phyloP scores from a whole-genome alignment of 2,888 invertebrate genomes.

The Teleiodes luculella region DNA sequence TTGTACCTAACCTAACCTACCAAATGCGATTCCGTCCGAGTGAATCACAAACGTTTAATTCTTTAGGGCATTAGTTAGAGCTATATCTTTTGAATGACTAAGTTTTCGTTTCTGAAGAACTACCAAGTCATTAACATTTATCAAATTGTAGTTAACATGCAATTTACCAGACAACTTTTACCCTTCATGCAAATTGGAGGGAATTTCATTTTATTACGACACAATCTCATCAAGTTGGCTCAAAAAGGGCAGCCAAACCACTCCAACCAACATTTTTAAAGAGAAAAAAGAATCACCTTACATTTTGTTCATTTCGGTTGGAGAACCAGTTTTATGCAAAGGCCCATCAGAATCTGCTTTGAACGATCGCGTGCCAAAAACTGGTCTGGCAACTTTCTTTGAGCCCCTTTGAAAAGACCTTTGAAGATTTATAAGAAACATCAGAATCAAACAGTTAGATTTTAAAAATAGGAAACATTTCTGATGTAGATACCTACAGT shows the following conservation, averaged over 20 bases:
- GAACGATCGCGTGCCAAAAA: slow-evolving; percentile 21
- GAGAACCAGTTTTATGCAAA: slow-evolving; percentile 3
- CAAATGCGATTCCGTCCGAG: no score
- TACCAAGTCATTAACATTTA: no score
- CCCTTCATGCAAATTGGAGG: neutral
- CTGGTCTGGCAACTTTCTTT: slow-evolving; percentile 25
- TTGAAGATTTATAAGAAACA: no score
- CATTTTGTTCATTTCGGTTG: neutral
- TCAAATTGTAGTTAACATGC: no score
- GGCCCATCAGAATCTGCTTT: slow-evolving; percentile 1
- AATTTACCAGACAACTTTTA: neutral
- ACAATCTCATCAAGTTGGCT: neutral
- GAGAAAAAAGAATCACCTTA: neutral
- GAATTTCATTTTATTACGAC: neutral
- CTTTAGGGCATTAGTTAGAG: no score
- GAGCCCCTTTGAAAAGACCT: neutral
- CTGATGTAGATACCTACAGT: no score
- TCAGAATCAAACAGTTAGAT: no score
- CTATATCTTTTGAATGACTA: no score
- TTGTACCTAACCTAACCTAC: no score
- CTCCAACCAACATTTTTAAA: neutral
- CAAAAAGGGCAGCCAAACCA: neutral
- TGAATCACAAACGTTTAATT: no score
- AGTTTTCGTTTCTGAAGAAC: no score
- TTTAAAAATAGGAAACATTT: no score